These are phyloP conservation scores for Catharus bicknelli DNA, from an alignment of 2,113 vertebrate species.

Conservation along the genomic window DNA sequence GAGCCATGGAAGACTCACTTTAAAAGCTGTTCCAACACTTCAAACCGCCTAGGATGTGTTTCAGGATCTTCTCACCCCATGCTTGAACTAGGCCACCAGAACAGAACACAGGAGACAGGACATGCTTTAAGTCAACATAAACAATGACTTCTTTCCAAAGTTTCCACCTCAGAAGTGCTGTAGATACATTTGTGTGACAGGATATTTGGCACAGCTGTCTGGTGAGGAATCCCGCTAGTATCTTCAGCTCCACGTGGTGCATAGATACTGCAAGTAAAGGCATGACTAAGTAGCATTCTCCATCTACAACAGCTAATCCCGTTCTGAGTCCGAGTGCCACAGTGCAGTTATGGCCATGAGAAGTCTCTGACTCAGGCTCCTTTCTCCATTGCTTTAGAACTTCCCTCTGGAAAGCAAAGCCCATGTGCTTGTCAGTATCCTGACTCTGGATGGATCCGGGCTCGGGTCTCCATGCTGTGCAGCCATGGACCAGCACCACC, in stretches of 20 bases:
- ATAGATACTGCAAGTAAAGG: slow-evolving; percentile 56
- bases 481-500: neutral
- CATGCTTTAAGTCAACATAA: neutral
- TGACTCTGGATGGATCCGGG: neutral
- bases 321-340: neutral
- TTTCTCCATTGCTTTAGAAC: neutral
- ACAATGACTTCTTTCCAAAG: slow-evolving; percentile 37
- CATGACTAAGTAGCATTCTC: slow-evolving; percentile 54
- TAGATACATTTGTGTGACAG: neutral
- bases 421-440: neutral
- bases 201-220: slow-evolving; percentile 60
- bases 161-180: slow-evolving; percentile 27
- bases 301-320: neutral
- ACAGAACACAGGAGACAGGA: slow-evolving; percentile 13
- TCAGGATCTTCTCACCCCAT: neutral
- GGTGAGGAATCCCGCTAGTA: neutral
- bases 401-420: slow-evolving; percentile 23
- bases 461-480: neutral
- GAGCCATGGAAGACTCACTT: neutral
- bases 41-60: neutral
- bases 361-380: slow-evolving; percentile 24
- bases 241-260: slow-evolving; percentile 25
- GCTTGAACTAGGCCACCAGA: slow-evolving; percentile 23
- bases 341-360: neutral
- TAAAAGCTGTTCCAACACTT: neutral